Conservation (phyloP, 2,113 vertebrate species). For the Cnemophilus loriae region DNA sequence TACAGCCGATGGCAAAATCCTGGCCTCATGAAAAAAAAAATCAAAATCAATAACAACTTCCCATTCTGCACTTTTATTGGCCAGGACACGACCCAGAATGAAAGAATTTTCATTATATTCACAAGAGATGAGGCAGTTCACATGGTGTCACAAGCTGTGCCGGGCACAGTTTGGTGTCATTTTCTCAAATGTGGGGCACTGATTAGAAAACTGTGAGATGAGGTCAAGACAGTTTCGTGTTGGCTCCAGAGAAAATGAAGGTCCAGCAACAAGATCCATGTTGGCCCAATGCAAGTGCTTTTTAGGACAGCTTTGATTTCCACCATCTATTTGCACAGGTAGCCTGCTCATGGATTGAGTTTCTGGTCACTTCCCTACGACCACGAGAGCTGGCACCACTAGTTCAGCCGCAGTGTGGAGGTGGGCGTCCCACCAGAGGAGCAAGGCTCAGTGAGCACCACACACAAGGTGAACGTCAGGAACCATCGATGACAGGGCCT, state of each 20-base stretch:
- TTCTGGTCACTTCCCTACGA: background rate
- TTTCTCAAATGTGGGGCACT: background rate
- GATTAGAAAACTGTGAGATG: background rate
- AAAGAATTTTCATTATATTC: background rate
- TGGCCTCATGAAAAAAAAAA: background rate
- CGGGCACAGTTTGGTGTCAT: background rate
- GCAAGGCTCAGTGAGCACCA: background rate
- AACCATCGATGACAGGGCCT: background rate
- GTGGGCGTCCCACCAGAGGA: background rate
- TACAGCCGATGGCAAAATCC: background rate
- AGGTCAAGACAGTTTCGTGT: background rate
- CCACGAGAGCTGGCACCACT: background rate
- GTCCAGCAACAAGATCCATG: background rate
- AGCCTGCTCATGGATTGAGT: background rate
- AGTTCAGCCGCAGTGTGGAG: rapidly evolving
- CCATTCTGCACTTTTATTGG: background rate
- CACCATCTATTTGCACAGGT: background rate
- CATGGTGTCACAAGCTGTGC: background rate
- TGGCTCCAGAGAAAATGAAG: background rate
- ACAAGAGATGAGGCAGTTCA: background rate
- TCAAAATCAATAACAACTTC: background rate
- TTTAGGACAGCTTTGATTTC: background rate
- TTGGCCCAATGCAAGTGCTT: background rate
- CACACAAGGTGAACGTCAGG: background rate
- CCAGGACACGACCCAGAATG: background rate